These are phyloP conservation scores for Willisornis vidua DNA, from an alignment of 2,113 vertebrate species.

Conservation along the genomic window DNA sequence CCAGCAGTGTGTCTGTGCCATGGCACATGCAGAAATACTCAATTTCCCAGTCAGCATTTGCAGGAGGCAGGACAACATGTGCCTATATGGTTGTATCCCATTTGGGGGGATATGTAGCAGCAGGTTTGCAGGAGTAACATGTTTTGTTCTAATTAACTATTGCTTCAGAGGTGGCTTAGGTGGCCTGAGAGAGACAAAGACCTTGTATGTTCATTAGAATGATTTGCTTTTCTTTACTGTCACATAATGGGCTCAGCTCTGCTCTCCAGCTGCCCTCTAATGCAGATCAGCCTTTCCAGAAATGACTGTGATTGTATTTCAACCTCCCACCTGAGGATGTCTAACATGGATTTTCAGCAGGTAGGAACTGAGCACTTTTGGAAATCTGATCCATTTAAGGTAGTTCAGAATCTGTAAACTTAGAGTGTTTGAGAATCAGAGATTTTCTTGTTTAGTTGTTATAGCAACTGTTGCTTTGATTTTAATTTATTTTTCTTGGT, in stretches of 20 bases:
- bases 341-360: neutral
- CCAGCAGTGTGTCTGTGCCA: neutral
- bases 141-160: neutral
- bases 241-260: rapidly evolving
- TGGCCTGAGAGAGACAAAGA: neutral
- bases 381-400: neutral
- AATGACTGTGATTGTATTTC: neutral
- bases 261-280: neutral
- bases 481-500: constrained; percentile 5
- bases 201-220: neutral
- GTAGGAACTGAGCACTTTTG: neutral
- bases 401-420: neutral
- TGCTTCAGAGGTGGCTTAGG: neutral
- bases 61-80: neutral
- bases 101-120: neutral
- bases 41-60: neutral
- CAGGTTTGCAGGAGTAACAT: neutral
- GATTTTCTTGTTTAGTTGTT: neutral
- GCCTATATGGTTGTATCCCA: neutral
- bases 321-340: neutral
- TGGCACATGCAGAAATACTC: neutral
- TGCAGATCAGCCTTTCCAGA: neutral
- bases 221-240: neutral
- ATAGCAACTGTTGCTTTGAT: neutral
- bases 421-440: neutral